A percentile compares a stretch with the other conserved stretches of the same genome.
Evolutionary conservation across 2,797 vertebrate genomes (phyloP).

Genomic region (Buceros bicornis): DNA sequence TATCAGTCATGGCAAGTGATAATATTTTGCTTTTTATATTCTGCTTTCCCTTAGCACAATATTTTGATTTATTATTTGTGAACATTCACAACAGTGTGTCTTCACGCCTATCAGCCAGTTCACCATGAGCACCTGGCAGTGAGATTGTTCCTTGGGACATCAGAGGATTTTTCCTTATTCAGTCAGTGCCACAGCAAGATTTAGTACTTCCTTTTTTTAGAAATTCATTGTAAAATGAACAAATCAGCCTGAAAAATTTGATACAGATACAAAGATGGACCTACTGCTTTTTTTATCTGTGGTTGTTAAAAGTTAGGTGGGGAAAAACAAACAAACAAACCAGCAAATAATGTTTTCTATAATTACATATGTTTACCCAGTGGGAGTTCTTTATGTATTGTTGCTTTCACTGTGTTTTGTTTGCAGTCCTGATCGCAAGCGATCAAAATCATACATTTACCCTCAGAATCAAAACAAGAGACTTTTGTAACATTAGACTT

Average conservation of each 20-base stretch:
- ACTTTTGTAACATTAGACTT: conserved; percentile 32
- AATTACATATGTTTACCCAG: not conserved
- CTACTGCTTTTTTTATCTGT: not conserved
- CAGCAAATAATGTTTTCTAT: not conserved
- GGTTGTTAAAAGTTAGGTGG: not conserved
- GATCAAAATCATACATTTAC: not conserved
- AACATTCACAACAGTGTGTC: not conserved
- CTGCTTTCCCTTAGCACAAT: not conserved
- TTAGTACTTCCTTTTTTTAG: not conserved
- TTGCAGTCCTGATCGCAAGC: conserved; percentile 5
- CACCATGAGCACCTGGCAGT: not conserved
- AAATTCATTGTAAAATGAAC: not conserved
- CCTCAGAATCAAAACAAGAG: conserved; percentile 1
- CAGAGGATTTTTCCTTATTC: not conserved
- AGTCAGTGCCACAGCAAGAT: not conserved
- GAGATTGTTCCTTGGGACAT: not conserved
- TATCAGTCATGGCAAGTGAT: not conserved
- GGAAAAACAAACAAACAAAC: not conserved
- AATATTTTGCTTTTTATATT: conserved; percentile 15
- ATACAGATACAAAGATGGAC: not conserved
- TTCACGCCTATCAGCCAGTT: not conserved
- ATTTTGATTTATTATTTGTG: not conserved
- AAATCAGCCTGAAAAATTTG: not conserved
- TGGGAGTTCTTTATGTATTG: not conserved
- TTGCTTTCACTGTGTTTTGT: not conserved